Evolutionary conservation across 1,140 invertebrate species (phyloP), one percentile per base, ranked within the genome.

Genomic region (Trichomalopsis sarcophagae): DNA sequence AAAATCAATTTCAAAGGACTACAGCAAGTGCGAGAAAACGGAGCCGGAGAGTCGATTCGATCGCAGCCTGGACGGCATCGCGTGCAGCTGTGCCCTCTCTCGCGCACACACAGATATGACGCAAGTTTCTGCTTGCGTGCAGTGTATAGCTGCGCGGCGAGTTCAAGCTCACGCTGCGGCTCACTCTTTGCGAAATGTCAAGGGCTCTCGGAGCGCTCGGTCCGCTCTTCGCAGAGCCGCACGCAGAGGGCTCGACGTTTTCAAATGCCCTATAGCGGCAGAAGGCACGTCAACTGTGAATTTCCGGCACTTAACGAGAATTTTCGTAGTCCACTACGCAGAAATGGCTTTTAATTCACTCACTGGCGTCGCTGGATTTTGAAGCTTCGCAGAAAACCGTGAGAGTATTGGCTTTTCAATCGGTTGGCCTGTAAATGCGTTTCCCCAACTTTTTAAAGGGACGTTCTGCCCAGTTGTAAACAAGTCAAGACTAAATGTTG

Each of bases 181-280:
- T 74, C 47, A 27, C 47, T 30, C 21, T 74, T 74, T 40, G 27
- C n/a, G 68, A 82, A 82, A 82, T 82, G 81, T 82, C 81, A 82
- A 82, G 81, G 81, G 33, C 80, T 82, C 44, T 21, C n/a, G n/a
- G 14, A 4, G 44, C 40, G 13, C 21, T 44, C 11, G 10, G 10
- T 69, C 4, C 50, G 50, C n/a, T 40, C 62, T 23, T 27, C 14
- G 10, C 9, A 2, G 1, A 21, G n/a, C 33, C 33, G 21, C 55
- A 21, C 1, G 21, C 21, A 21, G 2, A 62, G 6, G 7, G 21
- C 21, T 62, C 55, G 55, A 62, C 6, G 17, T n/a, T 62, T n/a
- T 62, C 47, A 50, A 50, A 50, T 4, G 47, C 9, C 40, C 40
- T 44, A 0, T 44, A 0, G 9, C 40, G 40, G 40, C 6, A 44